Conservation (phyloP, 2,888 invertebrate species). For the Philaethria dido region DNA sequence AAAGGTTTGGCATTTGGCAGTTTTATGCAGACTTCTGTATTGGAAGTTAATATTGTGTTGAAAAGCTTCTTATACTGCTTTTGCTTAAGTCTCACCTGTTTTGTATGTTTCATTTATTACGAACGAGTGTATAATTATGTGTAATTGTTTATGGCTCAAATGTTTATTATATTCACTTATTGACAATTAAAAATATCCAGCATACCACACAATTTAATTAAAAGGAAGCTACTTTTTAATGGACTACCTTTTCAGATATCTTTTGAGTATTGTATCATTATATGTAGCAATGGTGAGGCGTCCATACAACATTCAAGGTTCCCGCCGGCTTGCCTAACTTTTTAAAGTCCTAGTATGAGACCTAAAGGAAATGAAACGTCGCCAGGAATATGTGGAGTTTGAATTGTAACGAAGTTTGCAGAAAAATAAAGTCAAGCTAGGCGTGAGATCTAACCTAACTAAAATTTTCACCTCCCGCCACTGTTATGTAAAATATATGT, state of each 20-base stretch:
- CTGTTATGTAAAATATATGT: too few species aligned
- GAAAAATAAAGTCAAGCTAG: too few species aligned
- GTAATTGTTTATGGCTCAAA: slow-evolving; percentile 6
- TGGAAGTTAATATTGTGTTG: neutral
- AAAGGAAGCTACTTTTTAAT: neutral
- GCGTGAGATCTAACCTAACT: too few species aligned
- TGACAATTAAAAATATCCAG: slow-evolving; percentile 6
- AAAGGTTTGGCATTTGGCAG: slow-evolving; percentile 13
- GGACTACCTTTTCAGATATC: too few species aligned
- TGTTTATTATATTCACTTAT: neutral
- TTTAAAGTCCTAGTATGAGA: too few species aligned
- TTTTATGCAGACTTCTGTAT: slow-evolving; percentile 5
- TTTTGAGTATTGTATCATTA: neutral
- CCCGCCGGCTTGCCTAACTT: too few species aligned
- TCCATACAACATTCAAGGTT: too few species aligned
- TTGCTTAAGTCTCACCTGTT: neutral
- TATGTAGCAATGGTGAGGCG: too few species aligned
- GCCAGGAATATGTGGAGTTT: too few species aligned
- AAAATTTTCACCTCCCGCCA: too few species aligned
- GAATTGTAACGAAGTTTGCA: too few species aligned
- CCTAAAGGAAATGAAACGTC: too few species aligned
- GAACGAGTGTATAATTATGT: slow-evolving; percentile 8
- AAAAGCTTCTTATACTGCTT: neutral
- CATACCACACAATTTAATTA: neutral
- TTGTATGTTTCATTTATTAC: neutral